Percentiles rank a stretch among this genome's conserved stretches.
Conservation (phyloP, 2,113 vertebrate genomes). For the Prietella phreatophila region DNA sequence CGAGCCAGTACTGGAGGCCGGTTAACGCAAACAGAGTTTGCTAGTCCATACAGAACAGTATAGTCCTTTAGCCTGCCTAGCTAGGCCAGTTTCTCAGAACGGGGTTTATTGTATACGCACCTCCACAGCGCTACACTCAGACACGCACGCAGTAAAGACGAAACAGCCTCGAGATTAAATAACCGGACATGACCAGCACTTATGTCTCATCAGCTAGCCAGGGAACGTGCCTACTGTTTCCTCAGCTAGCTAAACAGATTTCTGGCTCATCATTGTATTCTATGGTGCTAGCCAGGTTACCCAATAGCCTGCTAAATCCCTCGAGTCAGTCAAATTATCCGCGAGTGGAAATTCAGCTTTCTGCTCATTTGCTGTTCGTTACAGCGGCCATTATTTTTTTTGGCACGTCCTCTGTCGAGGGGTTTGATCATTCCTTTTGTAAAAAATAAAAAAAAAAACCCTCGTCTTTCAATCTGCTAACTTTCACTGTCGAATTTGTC, state of each 20-base stretch:
- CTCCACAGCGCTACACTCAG: background rate
- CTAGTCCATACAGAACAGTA: background rate
- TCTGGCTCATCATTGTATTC: constrained; percentile 59
- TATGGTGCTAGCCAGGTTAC: background rate
- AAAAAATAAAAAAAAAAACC: too few relatives aligned
- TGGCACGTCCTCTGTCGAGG: background rate
- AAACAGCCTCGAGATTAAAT: background rate
- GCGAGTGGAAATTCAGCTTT: background rate
- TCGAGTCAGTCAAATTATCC: background rate
- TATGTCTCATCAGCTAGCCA: background rate
- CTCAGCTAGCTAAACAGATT: constrained; percentile 10
- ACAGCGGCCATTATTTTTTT: background rate
- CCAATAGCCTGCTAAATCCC: constrained; percentile 16
- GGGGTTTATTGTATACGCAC: background rate
- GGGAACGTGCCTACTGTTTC: constrained; percentile 1
- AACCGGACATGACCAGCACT: background rate
- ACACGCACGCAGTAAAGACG: background rate
- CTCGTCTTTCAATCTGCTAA: constrained; percentile 55
- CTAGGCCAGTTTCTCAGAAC: constrained; percentile 21
- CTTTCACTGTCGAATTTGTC: constrained; percentile 56
- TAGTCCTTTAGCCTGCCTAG: background rate
- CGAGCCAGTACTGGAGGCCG: background rate
- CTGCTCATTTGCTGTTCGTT: background rate
- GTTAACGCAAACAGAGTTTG: background rate
- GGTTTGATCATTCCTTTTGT: constrained; percentile 34